Evolutionary conservation across 2,797 vertebrate species (phyloP), one percentile per base, ranked within the genome.

Genomic region (Chloroceryle inda): DNA sequence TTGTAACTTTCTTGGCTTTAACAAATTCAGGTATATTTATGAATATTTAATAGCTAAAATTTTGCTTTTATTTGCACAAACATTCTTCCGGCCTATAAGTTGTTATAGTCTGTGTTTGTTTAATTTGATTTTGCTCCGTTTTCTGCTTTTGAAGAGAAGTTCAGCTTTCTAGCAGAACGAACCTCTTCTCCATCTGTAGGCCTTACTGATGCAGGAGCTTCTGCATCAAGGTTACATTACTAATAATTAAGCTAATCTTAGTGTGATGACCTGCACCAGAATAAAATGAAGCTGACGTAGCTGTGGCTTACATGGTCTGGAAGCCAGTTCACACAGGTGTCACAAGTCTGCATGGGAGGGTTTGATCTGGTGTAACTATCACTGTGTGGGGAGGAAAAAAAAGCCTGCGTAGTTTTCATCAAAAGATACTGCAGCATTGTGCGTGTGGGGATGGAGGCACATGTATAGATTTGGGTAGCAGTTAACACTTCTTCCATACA

Each of bases 41-140:
- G 26, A 94, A 92, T 94, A 95, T 45, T 83, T 92, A 92, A 67
- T 42, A 84, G 79, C 33, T 88, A 58, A 80, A 83, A 73, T 86
- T 64, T 72, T 91, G 45, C 66, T 86, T 49, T 82, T 90, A 69
- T 35, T 33, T 44, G 47, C 47, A 94, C 22, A 92, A 90, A 78
- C 10, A 71, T 63, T 82, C 40, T 61, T 75, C 56, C 24, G 73
- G 56, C 44, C 63, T 85, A 73, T 27, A 88, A 58, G n/a, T 49
- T 66, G 31, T 45, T 90, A 24, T 68, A 72, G 72, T 77, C 66
- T 88, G 53, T 38, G 27, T 74, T 74, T 84, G 17, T 76, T 93
- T 64, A 84, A 83, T 89, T 78, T 86, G 38, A 86, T 88, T 94
- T 94, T 92, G 12, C 55, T 83, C 58, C 76, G 49, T 61, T 81